Evolutionary conservation across 2,797 vertebrate species (phyloP).

Genomic region (Salarias fasciatus): DNA sequence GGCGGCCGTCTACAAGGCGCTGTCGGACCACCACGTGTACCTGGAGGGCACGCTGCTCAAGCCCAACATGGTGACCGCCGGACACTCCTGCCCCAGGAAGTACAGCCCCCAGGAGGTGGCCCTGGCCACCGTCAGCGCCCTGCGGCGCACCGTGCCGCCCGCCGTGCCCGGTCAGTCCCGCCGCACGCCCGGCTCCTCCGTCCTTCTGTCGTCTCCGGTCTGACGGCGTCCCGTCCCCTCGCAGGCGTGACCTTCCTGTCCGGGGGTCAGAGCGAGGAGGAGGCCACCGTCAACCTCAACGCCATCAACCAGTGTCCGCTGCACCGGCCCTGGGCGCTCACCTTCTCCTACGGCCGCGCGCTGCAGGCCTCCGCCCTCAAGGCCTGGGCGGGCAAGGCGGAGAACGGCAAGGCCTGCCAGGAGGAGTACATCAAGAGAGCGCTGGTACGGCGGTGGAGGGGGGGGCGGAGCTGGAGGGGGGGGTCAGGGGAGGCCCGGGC

Average conservation of each 20-base stretch:
- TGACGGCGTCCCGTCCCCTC: too few relatives aligned
- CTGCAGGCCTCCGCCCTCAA: constrained; percentile 93
- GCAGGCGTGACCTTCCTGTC: constrained; percentile 92
- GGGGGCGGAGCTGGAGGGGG: too few relatives aligned
- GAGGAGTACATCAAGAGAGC: constrained; percentile 90
- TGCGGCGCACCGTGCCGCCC: constrained; percentile 91
- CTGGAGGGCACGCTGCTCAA: too few relatives aligned
- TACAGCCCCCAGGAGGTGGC: constrained; percentile 89
- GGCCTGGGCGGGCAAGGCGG: constrained; percentile 90
- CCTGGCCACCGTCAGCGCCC: constrained; percentile 92
- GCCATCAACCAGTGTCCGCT: constrained; percentile 91
- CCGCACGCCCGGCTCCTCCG: too few relatives aligned
- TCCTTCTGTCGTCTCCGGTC: too few relatives aligned
- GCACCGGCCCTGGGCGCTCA: constrained; percentile 89
- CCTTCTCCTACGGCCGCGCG: constrained; percentile 92
- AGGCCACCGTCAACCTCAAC: constrained; percentile 90
- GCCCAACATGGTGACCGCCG: too few relatives aligned
- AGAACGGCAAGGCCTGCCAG: constrained; percentile 89
- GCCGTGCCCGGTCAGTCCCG: constrained; percentile 89
- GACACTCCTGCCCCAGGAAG: constrained; percentile 83
- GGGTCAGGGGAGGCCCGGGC: too few relatives aligned
- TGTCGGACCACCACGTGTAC: constrained; percentile 90
- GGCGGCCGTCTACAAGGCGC: constrained; percentile 10
- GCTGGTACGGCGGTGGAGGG: constrained; percentile 59
- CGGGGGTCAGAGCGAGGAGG: constrained; percentile 94